Evolutionary conservation across 1,140 invertebrate species (phyloP).

Genomic region (Octopus sinensis): DNA sequence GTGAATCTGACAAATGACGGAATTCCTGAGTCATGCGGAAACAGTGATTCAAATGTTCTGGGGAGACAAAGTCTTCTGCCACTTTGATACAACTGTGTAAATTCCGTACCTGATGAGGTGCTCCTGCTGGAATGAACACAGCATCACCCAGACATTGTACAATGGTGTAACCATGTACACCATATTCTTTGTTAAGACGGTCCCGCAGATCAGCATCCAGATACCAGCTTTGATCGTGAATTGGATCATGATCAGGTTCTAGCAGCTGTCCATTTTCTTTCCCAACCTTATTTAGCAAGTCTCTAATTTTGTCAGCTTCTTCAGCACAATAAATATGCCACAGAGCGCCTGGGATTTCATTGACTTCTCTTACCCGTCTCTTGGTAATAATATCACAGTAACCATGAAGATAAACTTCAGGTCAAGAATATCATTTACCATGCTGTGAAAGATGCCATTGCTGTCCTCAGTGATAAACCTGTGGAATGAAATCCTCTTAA

Average conservation of each 20-base stretch:
- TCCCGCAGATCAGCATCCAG: slow-evolving; percentile 83
- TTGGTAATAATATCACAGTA: slow-evolving; percentile 84
- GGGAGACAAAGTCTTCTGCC: slow-evolving; percentile 96
- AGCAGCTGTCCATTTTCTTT: slow-evolving; percentile 81
- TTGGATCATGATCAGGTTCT: slow-evolving; percentile 89
- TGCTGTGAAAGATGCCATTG: slow-evolving; percentile 88
- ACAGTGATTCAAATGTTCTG: slow-evolving; percentile 93
- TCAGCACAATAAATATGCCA: slow-evolving; percentile 96
- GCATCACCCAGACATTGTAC: slow-evolving; percentile 94
- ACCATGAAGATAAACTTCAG: no score
- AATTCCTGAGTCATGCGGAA: slow-evolving; percentile 96
- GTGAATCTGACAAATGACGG: slow-evolving; percentile 87
- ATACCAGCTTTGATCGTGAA: slow-evolving; percentile 96
- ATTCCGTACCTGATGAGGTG: slow-evolving; percentile 96
- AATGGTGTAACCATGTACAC: slow-evolving; percentile 91
- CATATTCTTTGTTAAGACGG: slow-evolving; percentile 85
- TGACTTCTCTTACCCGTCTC: slow-evolving; percentile 69
- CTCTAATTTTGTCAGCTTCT: slow-evolving; percentile 93
- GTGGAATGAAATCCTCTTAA: slow-evolving; percentile 16
- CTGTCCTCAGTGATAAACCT: slow-evolving; percentile 60
- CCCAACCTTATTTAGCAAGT: slow-evolving; percentile 86
- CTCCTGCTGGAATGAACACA: slow-evolving; percentile 95
- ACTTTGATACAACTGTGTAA: slow-evolving; percentile 96
- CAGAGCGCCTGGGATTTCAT: slow-evolving; percentile 83
- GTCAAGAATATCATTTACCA: slow-evolving; percentile 97